These are phyloP conservation scores for Macrobrachium nipponense DNA, from an alignment of 1,140 invertebrate species.

Conservation along the genomic window DNA sequence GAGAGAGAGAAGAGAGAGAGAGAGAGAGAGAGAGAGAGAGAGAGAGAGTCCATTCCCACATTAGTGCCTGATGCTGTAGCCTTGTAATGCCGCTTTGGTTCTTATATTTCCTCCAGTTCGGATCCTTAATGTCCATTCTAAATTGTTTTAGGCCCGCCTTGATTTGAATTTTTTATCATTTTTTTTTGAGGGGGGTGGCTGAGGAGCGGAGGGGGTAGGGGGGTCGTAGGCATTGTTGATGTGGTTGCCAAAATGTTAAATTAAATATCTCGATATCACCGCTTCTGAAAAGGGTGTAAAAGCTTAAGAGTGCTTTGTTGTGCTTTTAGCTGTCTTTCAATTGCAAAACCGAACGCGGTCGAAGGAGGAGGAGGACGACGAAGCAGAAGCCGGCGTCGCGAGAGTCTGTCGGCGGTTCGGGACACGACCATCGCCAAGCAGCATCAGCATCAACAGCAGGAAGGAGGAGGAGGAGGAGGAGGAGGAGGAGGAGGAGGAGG, in stretches of 20 bases:
- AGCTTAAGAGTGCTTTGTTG: no score
- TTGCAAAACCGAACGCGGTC: neutral
- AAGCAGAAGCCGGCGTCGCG: neutral
- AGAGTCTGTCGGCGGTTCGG: constrained; percentile 4
- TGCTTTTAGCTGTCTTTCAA: neutral
- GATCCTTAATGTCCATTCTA: neutral
- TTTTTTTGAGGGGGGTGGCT: neutral
- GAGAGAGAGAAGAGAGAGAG: neutral
- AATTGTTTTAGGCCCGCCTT: neutral
- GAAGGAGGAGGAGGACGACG: neutral
- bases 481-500: no score
- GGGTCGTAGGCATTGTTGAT: no score
- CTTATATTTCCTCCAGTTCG: constrained; percentile 11
- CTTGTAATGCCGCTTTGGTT: constrained; percentile 33
- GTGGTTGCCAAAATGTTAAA: no score
- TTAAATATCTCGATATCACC: no score
- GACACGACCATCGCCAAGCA: constrained; percentile 19
- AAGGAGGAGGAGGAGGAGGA: no score
- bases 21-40: constrained; percentile 1
- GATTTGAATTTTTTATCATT: neutral
- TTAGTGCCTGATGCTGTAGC: constrained; percentile 51
- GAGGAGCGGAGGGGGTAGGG: no score
- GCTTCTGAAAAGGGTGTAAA: no score
- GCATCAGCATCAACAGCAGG: no score
- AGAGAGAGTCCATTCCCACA: constrained; percentile 38